Evolutionary conservation across 2,113 vertebrate species (phyloP).

Genomic region (Marmota monax): DNA sequence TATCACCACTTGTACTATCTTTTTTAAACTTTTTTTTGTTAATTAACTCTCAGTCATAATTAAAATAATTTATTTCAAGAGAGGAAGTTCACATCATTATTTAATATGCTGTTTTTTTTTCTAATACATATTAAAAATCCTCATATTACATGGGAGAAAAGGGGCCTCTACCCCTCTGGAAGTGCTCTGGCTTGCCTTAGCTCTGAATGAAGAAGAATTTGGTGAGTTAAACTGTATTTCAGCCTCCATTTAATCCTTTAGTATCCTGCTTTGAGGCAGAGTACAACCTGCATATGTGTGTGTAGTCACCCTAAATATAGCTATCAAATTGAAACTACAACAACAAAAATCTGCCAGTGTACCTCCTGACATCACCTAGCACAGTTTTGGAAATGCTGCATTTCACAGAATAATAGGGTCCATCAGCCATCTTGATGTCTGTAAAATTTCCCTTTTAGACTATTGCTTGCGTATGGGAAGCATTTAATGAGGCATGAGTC

Average conservation of each 20-base stretch:
- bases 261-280: background rate
- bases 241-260: background rate
- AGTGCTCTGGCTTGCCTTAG: background rate
- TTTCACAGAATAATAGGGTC: background rate
- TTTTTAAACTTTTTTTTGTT: background rate
- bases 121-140: background rate
- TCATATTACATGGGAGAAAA: background rate
- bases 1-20: background rate
- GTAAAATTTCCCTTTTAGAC: constrained; percentile 16
- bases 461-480: background rate
- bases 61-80: constrained; percentile 2
- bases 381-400: background rate
- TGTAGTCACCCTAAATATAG: background rate
- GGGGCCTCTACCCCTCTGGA: background rate
- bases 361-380: background rate
- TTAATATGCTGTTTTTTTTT: background rate
- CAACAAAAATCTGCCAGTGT: background rate
- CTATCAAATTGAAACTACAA: background rate
- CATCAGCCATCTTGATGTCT: background rate
- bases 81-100: background rate
- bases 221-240: background rate
- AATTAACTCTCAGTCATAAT: too few species aligned
- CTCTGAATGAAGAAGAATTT: background rate
- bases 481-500: constrained; percentile 39
- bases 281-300: background rate